Evolutionary conservation across 2,797 vertebrate genomes (phyloP), one percentile per base, ranked within the genome.

Genomic region (Hyperoplus lanceolatus): DNA sequence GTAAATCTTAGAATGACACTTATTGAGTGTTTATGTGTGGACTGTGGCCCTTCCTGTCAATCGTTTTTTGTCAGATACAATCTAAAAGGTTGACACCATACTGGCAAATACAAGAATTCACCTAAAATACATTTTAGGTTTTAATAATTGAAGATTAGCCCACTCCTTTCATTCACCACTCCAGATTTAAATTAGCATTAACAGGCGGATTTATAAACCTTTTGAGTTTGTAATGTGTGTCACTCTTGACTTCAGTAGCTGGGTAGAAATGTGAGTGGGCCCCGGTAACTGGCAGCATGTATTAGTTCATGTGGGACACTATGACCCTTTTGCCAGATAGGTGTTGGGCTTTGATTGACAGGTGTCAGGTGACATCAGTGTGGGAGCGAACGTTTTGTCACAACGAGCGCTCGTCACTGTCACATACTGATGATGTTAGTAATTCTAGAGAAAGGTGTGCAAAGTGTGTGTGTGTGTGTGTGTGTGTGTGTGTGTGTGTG

Each of bases 361-460:
- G 87, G 86, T 91, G 92, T 92, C 90, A 5, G 4, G 18, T 64
- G 84, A 74, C 80, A 86, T 92, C 85, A 89, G 82, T 64, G 81
- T 58, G 51, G 60, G 73, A 71, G 59, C 16, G 12, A 6, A 54
- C 9, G 41, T 42, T 89, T 87, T 90, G 88, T 91, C 93, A 88
- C 87, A 87, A 77, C 79, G 58, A 0, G 29, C 18, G 0, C 1
- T 45, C 14, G 7, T 92, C 87, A 88, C 71, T 84, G 87, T 92
- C 89, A 80, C 81, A 53, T 76, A 75, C 83, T 76, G 82, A 91
- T 85, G 87, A 91, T 85, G 81, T 64, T 56, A 2, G 70, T 73
- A 87, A 64, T 75, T 87, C 69, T 9, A 77, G 70, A 65, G 61
- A 56, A 67, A 62, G 72, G 56, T 18, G 14, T 75, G 60, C 72